Conservation (phyloP, 2,113 vertebrate species). For the Podocnemis expansa region DNA sequence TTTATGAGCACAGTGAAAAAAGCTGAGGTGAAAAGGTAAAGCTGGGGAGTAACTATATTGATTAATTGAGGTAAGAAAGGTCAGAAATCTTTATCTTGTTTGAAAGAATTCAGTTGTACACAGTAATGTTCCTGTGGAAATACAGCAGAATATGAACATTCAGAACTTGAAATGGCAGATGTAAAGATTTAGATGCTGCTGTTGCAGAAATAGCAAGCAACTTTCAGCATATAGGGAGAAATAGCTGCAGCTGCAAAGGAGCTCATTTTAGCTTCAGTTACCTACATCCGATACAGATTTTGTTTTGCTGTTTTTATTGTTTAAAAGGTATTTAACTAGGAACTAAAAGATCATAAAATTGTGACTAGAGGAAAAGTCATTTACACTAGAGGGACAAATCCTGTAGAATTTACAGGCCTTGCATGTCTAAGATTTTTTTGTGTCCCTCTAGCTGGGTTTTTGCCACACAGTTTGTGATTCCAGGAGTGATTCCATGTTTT, state of each 20-base stretch:
- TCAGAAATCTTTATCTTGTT: conserved; percentile 62
- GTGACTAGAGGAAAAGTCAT: neutral
- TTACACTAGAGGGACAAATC: neutral
- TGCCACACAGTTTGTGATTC: neutral
- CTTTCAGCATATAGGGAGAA: neutral
- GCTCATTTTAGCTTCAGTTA: neutral
- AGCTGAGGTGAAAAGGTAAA: conserved; percentile 58
- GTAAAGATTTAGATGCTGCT: neutral
- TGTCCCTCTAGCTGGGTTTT: neutral
- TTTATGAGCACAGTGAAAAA: conserved; percentile 7
- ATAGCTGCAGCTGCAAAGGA: neutral
- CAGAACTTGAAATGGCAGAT: neutral
- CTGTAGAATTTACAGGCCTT: neutral
- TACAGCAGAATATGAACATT: neutral
- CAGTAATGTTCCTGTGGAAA: conserved; percentile 35
- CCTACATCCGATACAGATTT: neutral
- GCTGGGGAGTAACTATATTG: conserved; percentile 48
- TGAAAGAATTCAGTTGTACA: conserved; percentile 38
- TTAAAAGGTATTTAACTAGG: neutral
- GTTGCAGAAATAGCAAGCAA: neutral
- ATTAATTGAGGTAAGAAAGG: conserved; percentile 70
- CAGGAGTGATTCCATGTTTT: neutral
- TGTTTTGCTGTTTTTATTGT: neutral
- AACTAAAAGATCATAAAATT: neutral
- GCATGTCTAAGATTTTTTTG: neutral